These are phyloP conservation scores for Norana najaformis DNA, from an alignment of 2,888 invertebrate genomes.

Conservation along the genomic window DNA sequence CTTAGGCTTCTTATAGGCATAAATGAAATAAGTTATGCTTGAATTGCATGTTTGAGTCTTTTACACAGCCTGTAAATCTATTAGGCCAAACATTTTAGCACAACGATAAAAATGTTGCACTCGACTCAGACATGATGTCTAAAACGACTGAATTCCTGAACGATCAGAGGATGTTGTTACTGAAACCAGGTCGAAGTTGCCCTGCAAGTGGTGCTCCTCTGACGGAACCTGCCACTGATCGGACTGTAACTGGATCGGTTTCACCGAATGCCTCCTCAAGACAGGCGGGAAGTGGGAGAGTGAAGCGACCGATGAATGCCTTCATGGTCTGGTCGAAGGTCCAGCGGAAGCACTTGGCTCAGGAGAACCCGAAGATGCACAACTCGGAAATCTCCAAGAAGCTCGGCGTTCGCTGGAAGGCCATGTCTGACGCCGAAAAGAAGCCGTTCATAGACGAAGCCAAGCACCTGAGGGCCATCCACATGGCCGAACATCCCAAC, in stretches of 20 bases:
- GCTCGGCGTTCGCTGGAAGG: constrained; percentile 5
- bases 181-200: not conserved
- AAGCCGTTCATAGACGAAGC: not conserved
- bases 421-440: not conserved
- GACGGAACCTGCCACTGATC: not conserved
- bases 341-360: not conserved
- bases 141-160: not conserved
- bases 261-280: not conserved
- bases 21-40: not conserved
- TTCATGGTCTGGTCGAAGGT: constrained; percentile 5
- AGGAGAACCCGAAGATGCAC: constrained; percentile 7
- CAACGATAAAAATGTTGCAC: not conserved
- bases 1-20: not conserved
- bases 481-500: constrained; percentile 1
- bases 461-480: constrained; percentile 2
- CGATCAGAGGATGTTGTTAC: not conserved
- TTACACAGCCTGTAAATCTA: not conserved
- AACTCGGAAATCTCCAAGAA: constrained; percentile 1
- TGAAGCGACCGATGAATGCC: not conserved
- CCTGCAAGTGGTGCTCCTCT: not conserved
- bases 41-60: no score
- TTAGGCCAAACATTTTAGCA: not conserved
- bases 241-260: not conserved
- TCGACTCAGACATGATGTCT: not conserved
- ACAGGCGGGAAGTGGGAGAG: not conserved